A percentile compares a stretch with the other conserved stretches of the same genome.
phyloP scores from a whole-genome alignment of 2,888 invertebrate species.

The Portevinia maculata region DNA sequence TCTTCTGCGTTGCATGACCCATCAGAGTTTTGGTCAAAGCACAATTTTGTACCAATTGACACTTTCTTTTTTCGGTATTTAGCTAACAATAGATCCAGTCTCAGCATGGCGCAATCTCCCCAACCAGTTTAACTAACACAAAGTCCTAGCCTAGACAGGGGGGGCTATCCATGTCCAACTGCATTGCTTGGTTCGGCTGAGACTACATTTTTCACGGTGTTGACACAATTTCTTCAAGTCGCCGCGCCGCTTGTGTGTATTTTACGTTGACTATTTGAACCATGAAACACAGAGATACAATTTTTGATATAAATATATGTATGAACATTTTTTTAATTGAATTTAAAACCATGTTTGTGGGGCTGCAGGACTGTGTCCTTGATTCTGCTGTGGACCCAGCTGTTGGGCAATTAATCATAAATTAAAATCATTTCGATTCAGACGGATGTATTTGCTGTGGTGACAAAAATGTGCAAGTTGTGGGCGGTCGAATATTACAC shows the following conservation, averaged over 20 bases:
- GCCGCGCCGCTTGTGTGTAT: slow-evolving; percentile 16
- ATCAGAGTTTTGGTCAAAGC: not conserved
- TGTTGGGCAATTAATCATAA: slow-evolving; percentile 64
- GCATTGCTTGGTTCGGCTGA: slow-evolving; percentile 9
- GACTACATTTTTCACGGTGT: slow-evolving; percentile 34
- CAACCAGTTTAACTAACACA: slow-evolving; percentile 62
- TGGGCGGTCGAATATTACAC: slow-evolving; percentile 34
- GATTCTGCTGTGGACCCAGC: slow-evolving; percentile 34
- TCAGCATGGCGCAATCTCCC: slow-evolving; percentile 5
- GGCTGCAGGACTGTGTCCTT: slow-evolving; percentile 53
- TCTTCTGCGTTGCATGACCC: not conserved
- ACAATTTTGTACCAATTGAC: no score
- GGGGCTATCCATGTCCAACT: not conserved
- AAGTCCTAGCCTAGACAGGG: slow-evolving; percentile 3
- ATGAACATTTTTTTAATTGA: not conserved
- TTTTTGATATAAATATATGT: no score
- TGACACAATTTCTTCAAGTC: slow-evolving; percentile 59
- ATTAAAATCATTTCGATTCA: slow-evolving; percentile 38
- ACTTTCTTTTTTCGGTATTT: slow-evolving; percentile 30
- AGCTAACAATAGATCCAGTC: slow-evolving; percentile 43
- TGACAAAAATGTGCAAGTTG: slow-evolving; percentile 32
- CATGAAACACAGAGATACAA: slow-evolving; percentile 19
- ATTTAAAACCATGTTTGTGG: slow-evolving; percentile 28
- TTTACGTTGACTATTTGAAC: slow-evolving; percentile 54
- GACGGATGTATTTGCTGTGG: slow-evolving; percentile 31